Conservation (phyloP, 2,888 invertebrate genomes). For the Physocephala rufipes region DNA sequence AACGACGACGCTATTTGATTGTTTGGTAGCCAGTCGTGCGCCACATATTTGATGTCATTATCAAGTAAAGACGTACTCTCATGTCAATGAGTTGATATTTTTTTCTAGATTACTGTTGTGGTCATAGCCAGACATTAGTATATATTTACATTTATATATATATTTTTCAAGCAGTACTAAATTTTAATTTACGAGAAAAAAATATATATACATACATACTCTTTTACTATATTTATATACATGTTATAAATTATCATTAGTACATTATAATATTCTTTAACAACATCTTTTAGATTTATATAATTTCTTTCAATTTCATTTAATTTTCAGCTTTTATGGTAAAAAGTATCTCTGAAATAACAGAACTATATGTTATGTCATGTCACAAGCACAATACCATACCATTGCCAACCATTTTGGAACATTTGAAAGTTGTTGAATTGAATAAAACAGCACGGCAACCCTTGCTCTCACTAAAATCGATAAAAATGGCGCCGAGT, state of each 20-base stretch:
- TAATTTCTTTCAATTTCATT: not conserved
- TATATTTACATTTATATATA: too few species aligned
- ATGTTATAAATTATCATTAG: too few species aligned
- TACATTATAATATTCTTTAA: too few species aligned
- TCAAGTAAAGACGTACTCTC: not conserved
- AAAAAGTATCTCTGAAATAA: conserved; percentile 72
- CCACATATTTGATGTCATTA: conserved; percentile 13
- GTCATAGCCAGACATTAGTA: not conserved
- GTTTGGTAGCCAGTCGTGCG: conserved; percentile 20
- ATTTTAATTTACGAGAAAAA: too few species aligned
- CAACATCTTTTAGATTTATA: too few species aligned
- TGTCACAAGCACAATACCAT: conserved; percentile 77
- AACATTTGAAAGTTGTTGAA: conserved; percentile 74
- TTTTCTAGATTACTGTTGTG: not conserved
- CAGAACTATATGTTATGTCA: conserved; percentile 76
- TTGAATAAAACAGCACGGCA: conserved; percentile 66
- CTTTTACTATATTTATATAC: too few species aligned
- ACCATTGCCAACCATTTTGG: conserved; percentile 75
- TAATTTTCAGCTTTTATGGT: conserved; percentile 54
- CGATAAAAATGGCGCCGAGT: conserved; percentile 72
- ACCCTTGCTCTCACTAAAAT: conserved; percentile 70
- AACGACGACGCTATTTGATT: not conserved
- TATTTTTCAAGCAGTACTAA: not conserved
- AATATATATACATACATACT: too few species aligned
- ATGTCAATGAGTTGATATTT: not conserved